Evolutionary conservation across 2,888 invertebrate genomes (phyloP).

Genomic region (Latrodectus hesperus): DNA sequence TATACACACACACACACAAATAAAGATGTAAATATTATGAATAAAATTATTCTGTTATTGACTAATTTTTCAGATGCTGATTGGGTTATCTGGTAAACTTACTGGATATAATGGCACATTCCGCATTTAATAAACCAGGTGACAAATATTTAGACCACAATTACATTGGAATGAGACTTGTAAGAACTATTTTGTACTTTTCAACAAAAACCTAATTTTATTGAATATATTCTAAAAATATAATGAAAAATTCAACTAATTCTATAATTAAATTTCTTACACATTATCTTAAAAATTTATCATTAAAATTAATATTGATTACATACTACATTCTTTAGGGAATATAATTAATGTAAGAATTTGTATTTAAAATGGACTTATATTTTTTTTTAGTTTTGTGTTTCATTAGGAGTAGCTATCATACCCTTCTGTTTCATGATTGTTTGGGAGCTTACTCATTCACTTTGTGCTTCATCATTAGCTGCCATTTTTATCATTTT

Average conservation of each 20-base stretch:
- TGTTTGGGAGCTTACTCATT: constrained; percentile 91
- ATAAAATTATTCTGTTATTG: too few relatives aligned
- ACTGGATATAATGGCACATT: constrained; percentile 96
- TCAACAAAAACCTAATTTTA: background rate
- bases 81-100: constrained; percentile 91
- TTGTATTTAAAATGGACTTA: background rate
- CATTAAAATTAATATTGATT: too few relatives aligned
- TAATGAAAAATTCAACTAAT: too few relatives aligned
- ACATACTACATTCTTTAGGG: too few relatives aligned
- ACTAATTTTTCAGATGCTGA: constrained; percentile 84
- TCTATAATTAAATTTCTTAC: too few relatives aligned
- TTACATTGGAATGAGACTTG: constrained; percentile 93
- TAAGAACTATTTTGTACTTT: constrained; percentile 26
- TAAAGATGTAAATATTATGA: too few relatives aligned
- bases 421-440: constrained; percentile 90
- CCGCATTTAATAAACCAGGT: constrained; percentile 94
- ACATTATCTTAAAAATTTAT: too few relatives aligned
- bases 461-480: constrained; percentile 85
- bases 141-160: constrained; percentile 92
- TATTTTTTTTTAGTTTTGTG: constrained; percentile 86
- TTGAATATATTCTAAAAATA: background rate
- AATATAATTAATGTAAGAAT: too few relatives aligned
- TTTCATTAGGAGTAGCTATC: constrained; percentile 87
- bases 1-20: too few relatives aligned
- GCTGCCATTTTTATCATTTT: constrained; percentile 88